Conservation (phyloP, 2,888 invertebrate genomes). For the Heliconius erato region DNA sequence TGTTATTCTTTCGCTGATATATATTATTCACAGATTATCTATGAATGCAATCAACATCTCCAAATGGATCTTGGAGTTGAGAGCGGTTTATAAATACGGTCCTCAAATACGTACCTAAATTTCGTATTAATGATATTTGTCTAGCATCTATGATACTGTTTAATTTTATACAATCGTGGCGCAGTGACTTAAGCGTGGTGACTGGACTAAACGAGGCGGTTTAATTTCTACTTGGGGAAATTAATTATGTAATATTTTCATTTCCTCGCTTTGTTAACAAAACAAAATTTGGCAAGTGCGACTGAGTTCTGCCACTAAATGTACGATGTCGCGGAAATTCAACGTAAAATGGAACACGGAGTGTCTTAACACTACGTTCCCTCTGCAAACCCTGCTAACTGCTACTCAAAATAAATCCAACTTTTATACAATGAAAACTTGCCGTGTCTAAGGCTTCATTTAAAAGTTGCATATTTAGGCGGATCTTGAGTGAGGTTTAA, state of each 20-base stretch:
- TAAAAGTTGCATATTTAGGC: conserved; percentile 84
- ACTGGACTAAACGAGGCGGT: neutral
- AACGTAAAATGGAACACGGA: neutral
- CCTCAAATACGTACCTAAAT: too few species aligned
- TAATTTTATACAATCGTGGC: too few species aligned
- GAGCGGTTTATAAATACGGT: too few species aligned
- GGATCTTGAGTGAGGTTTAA: conserved; percentile 75
- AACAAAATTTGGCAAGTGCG: neutral
- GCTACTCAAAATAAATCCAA: neutral
- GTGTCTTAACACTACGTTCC: neutral
- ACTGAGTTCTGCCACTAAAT: neutral
- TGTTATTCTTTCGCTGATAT: too few species aligned
- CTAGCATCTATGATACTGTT: too few species aligned
- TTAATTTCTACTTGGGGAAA: neutral
- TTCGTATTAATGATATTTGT: too few species aligned
- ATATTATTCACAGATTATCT: too few species aligned
- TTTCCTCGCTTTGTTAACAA: neutral
- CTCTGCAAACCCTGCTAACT: neutral
- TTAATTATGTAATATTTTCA: too few species aligned
- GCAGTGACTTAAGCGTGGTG: too few species aligned
- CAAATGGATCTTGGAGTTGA: too few species aligned
- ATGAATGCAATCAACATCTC: too few species aligned
- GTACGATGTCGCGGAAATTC: neutral
- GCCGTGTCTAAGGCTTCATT: conserved; percentile 77
- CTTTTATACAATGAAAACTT: conserved; percentile 59